Conservation (phyloP, 1,140 invertebrate species). For the Sycobia sp. region DNA sequence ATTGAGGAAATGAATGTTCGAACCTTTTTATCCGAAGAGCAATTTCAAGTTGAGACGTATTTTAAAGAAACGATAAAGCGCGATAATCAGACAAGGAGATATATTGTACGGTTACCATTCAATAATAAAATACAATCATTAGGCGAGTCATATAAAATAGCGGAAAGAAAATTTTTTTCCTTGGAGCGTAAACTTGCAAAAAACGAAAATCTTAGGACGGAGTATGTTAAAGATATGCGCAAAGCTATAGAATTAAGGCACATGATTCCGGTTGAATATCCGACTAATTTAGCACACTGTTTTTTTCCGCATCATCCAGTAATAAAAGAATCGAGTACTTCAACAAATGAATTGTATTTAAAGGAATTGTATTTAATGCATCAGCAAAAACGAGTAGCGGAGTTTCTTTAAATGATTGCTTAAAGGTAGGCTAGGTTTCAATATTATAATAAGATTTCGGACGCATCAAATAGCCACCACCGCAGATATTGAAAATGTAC, state of each 20-base stretch:
- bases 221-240: slow-evolving; percentile 47
- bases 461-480: slow-evolving; percentile 11
- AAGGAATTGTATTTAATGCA: slow-evolving; percentile 40
- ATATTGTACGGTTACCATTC: slow-evolving; percentile 38
- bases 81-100: neutral
- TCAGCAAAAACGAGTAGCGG: slow-evolving; percentile 31
- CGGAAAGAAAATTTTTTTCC: slow-evolving; percentile 24
- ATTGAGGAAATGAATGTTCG: neutral
- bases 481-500: slow-evolving; percentile 39
- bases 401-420: slow-evolving; percentile 38
- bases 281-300: neutral
- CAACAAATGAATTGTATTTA: slow-evolving; percentile 37
- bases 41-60: neutral
- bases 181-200: slow-evolving; percentile 32
- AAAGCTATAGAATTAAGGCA: slow-evolving; percentile 52
- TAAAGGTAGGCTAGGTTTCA: slow-evolving; percentile 39
- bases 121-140: slow-evolving; percentile 28
- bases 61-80: slow-evolving; percentile 4
- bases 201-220: slow-evolving; percentile 36
- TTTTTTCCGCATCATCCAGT: slow-evolving; percentile 34
- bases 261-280: slow-evolving; percentile 37
- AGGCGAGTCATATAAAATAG: slow-evolving; percentile 32
- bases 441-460: slow-evolving; percentile 38
- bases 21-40: neutral
- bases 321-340: slow-evolving; percentile 17